phyloP scores from a whole-genome alignment of 2,888 invertebrate genomes.

The Synanthedon myopaeformis region DNA sequence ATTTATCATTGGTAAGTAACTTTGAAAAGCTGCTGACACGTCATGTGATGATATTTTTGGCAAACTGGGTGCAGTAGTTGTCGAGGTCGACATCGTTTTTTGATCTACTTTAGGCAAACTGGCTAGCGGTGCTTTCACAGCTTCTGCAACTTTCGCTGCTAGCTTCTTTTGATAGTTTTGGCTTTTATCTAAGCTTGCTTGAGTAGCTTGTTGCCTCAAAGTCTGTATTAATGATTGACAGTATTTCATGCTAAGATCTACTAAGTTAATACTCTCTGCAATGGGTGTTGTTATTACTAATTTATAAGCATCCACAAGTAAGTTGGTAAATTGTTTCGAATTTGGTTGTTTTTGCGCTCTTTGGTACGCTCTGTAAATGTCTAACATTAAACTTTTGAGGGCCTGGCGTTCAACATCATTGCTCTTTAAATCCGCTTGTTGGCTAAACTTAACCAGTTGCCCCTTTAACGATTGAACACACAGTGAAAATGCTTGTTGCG shows the following conservation, averaged over 20 bases:
- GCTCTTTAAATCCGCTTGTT: constrained; percentile 54
- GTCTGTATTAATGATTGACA: constrained; percentile 74
- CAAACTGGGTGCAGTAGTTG: constrained; percentile 18
- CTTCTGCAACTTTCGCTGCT: constrained; percentile 24
- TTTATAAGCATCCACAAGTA: constrained; percentile 79
- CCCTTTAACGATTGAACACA: constrained; percentile 78
- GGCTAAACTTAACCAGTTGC: constrained; percentile 67
- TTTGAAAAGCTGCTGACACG: constrained; percentile 49
- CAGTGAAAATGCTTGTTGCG: constrained; percentile 81
- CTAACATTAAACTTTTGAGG: constrained; percentile 62
- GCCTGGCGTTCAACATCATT: constrained; percentile 61
- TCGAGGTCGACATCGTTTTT: constrained; percentile 16
- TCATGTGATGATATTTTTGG: constrained; percentile 50
- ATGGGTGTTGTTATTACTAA: constrained; percentile 72
- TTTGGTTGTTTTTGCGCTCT: constrained; percentile 74
- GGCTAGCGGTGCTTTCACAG: constrained; percentile 12
- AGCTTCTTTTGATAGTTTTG: constrained; percentile 51
- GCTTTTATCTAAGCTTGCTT: constrained; percentile 42
- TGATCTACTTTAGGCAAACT: constrained; percentile 25
- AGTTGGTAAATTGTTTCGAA: constrained; percentile 71
- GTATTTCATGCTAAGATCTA: constrained; percentile 78
- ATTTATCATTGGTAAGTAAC: constrained; percentile 46
- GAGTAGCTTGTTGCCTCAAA: constrained; percentile 67
- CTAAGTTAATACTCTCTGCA: constrained; percentile 72
- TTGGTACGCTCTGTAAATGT: constrained; percentile 77